Conservation (phyloP, 2,888 invertebrate genomes). For the Lycocerus yunnanus region DNA sequence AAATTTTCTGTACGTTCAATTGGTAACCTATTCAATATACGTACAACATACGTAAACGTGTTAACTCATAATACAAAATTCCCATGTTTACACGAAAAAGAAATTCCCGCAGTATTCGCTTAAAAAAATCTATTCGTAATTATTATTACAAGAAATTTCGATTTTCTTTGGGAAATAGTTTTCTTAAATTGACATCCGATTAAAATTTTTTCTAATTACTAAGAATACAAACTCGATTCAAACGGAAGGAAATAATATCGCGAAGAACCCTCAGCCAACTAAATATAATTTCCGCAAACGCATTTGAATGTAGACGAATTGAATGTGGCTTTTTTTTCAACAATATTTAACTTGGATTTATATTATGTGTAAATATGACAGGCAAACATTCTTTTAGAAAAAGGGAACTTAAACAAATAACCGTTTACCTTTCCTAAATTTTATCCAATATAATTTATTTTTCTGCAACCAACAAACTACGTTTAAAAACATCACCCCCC, state of each 20-base stretch:
- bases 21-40: not conserved
- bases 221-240: not conserved
- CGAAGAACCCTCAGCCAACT: not conserved
- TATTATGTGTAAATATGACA: not conserved
- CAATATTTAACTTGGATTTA: not conserved
- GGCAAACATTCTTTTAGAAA: not conserved
- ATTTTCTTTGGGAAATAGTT: not conserved
- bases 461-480: not conserved
- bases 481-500: not conserved
- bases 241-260: not conserved
- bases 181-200: not conserved
- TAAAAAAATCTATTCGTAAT: not conserved
- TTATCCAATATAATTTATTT: not conserved
- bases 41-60: not conserved
- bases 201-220: not conserved
- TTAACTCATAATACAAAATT: not conserved
- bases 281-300: not conserved
- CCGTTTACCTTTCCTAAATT: not conserved
- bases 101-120: not conserved
- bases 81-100: not conserved
- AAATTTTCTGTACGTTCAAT: slow-evolving; percentile 1
- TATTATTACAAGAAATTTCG: not conserved
- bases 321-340: not conserved
- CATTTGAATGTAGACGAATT: not conserved
- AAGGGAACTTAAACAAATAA: not conserved